Evolutionary conservation across 2,888 invertebrate species (phyloP), one percentile per base, ranked within the genome.

Genomic region (Andrena chrysosceles): DNA sequence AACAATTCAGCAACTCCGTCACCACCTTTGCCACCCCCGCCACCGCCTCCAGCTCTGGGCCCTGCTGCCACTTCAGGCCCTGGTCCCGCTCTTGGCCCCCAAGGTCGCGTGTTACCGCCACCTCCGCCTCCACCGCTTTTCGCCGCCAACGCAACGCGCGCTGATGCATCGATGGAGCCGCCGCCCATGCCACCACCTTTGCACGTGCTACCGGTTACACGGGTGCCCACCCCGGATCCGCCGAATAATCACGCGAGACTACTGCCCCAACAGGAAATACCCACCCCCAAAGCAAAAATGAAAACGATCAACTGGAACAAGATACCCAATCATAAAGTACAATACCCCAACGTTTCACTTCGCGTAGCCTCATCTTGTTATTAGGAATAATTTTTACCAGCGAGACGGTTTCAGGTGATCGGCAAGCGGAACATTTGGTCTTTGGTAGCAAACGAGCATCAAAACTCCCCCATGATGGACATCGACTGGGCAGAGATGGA

Each of bases 231-330:
- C 59, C 91, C 93, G 42, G 92, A 93, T 33, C 94, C 94, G 8
- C 86, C 91, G 20, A 91, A 85, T 74, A 90, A 89, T 75, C 89
- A 80, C 66, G 94, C 94, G 62, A 95, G 95, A 84, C 95, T 97
- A 88, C 95, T 98, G 90, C 98, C 98, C 16, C 98, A 98, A 91
- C 98, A 98, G 93, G 97, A 98, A 91, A 98, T 97, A 1, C 99
- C 99, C 0, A 96, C 97, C 79, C 99, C 99, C n/a, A 98, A 97
- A 94, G 96, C 97, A 35, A 99, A 99, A 94, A 99, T 99, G 98
- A 99, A 98, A 95, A 98, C 99, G 0, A 97, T 99, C 85, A 99
- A 99, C 93, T 99, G 99, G 99, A 98, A 98, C 93, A 99, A 99
- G 94, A 98, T 99, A 90, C 98, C 99, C 52, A 97, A 97, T 92